Base-by-base conservation (phyloP, 2,888 invertebrate genomes). In the Acrobasis suavella region DNA sequence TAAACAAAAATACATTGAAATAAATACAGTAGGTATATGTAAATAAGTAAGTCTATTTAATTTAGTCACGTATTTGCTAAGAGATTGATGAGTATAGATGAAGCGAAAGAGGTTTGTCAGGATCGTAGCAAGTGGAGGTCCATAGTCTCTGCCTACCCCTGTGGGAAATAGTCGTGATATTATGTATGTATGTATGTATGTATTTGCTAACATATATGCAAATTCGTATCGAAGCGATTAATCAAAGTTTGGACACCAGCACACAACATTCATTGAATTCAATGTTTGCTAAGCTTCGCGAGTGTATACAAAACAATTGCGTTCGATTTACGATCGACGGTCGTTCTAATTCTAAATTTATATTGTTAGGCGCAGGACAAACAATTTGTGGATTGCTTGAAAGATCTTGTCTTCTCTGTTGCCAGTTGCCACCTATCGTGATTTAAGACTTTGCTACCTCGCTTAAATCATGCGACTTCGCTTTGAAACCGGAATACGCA, bases 281-380 rank as follows among this genome's bases (percentile, higher is more conserved):
- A 71, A 77, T 69, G 78, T 69, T 79, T 82, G 82, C 72, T 85
- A 83, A 83, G 81, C 87, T 88, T 87, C 83, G 82, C 78, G 78
- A 82, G 78, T 83, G 78, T 80, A 86, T 85, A 84, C 84, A 85
- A 89, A 89, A 91, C 90, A 91, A 91, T 90, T 85, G 86, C 82
- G 81, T 87, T 87, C 89, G 85, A 89, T 87, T 84, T 85, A 85
- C 87, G 88, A 85, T 89, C 86, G 91, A 90, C 81, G 86, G 87
- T 85, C 80, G 78, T 78, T 82, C 91, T 91, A 91, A 89, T 78
- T 82, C 91, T 91, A 91, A 89, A 91, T 91, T 87, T 91, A 91
- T 87, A 90, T 87, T 85, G 89, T 88, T 89, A 87, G 85, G 85
- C 85, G 82, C 86, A 85, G 80, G 85, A 88, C 88, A 87, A 89